Conservation (phyloP, 2,797 vertebrate species). For the Acrocephalus scirpaceus region DNA sequence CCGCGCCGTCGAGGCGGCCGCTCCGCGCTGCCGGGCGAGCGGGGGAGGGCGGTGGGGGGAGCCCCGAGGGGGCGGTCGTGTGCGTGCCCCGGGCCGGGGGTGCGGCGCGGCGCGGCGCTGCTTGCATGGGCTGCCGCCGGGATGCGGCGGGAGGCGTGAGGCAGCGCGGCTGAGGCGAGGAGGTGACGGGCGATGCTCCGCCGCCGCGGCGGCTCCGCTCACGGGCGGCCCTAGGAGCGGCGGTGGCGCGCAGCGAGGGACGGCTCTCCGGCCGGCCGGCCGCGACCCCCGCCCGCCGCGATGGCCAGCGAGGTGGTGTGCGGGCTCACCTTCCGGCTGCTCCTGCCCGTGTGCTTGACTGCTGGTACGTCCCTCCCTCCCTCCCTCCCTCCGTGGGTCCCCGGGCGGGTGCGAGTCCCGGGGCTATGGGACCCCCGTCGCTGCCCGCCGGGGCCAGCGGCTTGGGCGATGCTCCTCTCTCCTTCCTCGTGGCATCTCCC, state of each 20-base stretch:
- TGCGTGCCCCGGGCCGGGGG: not conserved
- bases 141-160: conserved; percentile 33
- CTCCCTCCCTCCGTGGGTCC: not conserved
- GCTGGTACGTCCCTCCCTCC: conserved; percentile 84
- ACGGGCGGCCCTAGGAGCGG: conserved; percentile 63
- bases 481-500: not conserved
- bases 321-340: conserved; percentile 92
- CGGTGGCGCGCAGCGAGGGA: conserved; percentile 36
- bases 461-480: not conserved
- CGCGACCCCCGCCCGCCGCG: conserved; percentile 47
- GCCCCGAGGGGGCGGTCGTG: not conserved
- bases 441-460: not conserved
- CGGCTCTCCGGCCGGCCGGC: not conserved
- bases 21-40: not conserved
- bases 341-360: conserved; percentile 91
- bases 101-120: not conserved
- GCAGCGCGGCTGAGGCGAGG: not conserved
- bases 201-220: conserved; percentile 64
- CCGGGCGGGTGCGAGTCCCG: not conserved
- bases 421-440: not conserved
- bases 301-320: conserved; percentile 97
- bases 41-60: conserved; percentile 31
- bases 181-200: conserved; percentile 68
- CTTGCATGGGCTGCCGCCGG: not conserved
- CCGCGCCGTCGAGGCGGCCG: not conserved